These are phyloP conservation scores for Drosophila dunni DNA, from an alignment of 1,140 invertebrate species.

Conservation along the genomic window DNA sequence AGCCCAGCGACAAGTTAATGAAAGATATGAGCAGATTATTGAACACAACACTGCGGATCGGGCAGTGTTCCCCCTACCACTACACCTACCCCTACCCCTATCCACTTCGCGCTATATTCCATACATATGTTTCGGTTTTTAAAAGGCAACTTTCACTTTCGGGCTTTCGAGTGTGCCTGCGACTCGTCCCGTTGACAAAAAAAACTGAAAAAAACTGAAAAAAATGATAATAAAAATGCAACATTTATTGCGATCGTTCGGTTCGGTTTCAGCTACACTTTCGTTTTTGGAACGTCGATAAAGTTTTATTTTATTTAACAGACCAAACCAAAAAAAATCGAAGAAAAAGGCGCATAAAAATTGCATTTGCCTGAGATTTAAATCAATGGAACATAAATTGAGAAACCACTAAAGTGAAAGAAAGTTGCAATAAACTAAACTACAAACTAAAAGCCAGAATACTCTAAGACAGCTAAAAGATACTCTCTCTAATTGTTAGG, in stretches of 20 bases:
- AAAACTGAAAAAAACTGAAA: slow-evolving; percentile 19
- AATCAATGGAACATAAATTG: slow-evolving; percentile 69
- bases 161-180: slow-evolving; percentile 31
- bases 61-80: not conserved
- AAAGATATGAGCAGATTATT: slow-evolving; percentile 54
- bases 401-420: slow-evolving; percentile 45
- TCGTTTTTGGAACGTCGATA: slow-evolving; percentile 64
- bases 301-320: slow-evolving; percentile 48
- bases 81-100: too few relatives aligned
- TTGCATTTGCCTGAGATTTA: slow-evolving; percentile 69
- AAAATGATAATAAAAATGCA: slow-evolving; percentile 79
- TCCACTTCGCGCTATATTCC: not conserved
- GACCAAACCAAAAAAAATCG: not conserved
- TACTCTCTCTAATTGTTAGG: not conserved
- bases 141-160: slow-evolving; percentile 80
- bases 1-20: slow-evolving; percentile 51
- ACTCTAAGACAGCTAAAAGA: not conserved
- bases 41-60: slow-evolving; percentile 33
- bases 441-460: slow-evolving; percentile 7
- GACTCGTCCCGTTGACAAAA: slow-evolving; percentile 49
- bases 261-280: slow-evolving; percentile 53
- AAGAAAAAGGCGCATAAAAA: slow-evolving; percentile 48
- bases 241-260: slow-evolving; percentile 69
- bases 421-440: slow-evolving; percentile 52
- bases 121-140: slow-evolving; percentile 30